These are phyloP conservation scores for Coelogynopora nodosa DNA, from an alignment of 2,888 invertebrate genomes.

Conservation along the genomic window DNA sequence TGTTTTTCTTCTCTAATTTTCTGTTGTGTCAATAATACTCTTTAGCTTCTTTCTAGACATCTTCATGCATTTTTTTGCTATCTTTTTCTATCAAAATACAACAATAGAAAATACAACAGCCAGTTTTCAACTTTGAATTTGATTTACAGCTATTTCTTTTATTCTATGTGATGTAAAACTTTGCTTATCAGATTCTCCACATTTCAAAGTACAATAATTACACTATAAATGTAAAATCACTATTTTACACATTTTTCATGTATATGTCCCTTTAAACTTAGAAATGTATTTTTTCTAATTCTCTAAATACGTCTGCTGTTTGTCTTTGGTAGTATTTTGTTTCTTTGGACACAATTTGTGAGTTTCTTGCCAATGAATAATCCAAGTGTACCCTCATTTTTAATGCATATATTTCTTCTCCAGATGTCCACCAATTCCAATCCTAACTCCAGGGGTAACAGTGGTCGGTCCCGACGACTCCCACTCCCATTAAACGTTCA, in stretches of 20 bases:
- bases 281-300: too few species aligned
- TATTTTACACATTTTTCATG: conserved; percentile 28
- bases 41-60: conserved; percentile 27
- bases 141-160: conserved; percentile 11
- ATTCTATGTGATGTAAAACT: not conserved
- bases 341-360: too few species aligned
- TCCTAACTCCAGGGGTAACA: not conserved
- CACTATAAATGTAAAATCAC: not conserved
- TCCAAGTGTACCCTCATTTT: not conserved
- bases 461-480: not conserved
- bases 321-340: too few species aligned
- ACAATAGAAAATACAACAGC: conserved; percentile 1
- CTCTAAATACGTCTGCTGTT: too few species aligned
- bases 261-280: not conserved
- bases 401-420: not conserved
- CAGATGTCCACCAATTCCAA: not conserved
- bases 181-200: conserved; percentile 12
- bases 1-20: conserved; percentile 16
- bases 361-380: too few species aligned
- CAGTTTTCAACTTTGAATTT: conserved; percentile 14
- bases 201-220: conserved; percentile 16
- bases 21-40: conserved; percentile 23
- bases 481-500: not conserved
- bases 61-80: conserved; percentile 2
- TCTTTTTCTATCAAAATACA: conserved; percentile 3